These are phyloP conservation scores for Drosophila takahashii DNA, from an alignment of 1,140 invertebrate species.

Conservation along the genomic window DNA sequence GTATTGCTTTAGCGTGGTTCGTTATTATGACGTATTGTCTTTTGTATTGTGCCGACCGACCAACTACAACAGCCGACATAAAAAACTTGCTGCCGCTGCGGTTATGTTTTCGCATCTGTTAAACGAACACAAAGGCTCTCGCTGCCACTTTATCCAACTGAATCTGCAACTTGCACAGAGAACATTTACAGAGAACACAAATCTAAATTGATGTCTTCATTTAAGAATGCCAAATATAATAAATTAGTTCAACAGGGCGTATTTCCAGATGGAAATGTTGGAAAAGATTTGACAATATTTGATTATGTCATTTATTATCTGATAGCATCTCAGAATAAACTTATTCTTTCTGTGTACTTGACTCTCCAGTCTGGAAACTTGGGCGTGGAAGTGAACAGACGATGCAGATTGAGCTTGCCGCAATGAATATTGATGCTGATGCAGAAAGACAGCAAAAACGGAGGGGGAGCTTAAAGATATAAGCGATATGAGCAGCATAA, in stretches of 20 bases:
- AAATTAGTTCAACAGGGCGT: neutral
- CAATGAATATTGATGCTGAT: conserved; percentile 51
- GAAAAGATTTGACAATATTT: neutral
- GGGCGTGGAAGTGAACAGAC: conserved; percentile 16
- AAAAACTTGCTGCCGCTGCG: conserved; percentile 41
- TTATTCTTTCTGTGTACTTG: conserved; percentile 14
- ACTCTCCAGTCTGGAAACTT: conserved; percentile 8
- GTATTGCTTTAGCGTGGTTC: conserved; percentile 39
- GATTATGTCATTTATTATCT: neutral
- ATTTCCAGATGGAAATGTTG: neutral
- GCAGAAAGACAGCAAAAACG: conserved; percentile 21
- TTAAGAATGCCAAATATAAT: neutral
- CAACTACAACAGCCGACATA: conserved; percentile 11
- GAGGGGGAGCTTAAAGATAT: conserved; percentile 23
- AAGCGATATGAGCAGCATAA: conserved; percentile 34
- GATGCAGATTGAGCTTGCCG: conserved; percentile 28
- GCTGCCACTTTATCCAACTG: conserved; percentile 17
- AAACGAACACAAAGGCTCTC: conserved; percentile 23
- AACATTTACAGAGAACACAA: neutral
- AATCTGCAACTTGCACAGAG: conserved; percentile 22
- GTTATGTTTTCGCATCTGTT: conserved; percentile 46
- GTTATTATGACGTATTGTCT: conserved; percentile 57
- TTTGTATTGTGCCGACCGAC: conserved; percentile 42
- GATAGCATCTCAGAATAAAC: neutral
- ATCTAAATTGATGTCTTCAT: neutral